These are phyloP conservation scores for Meta bourneti DNA, from an alignment of 2,888 invertebrate genomes.

Conservation along the genomic window DNA sequence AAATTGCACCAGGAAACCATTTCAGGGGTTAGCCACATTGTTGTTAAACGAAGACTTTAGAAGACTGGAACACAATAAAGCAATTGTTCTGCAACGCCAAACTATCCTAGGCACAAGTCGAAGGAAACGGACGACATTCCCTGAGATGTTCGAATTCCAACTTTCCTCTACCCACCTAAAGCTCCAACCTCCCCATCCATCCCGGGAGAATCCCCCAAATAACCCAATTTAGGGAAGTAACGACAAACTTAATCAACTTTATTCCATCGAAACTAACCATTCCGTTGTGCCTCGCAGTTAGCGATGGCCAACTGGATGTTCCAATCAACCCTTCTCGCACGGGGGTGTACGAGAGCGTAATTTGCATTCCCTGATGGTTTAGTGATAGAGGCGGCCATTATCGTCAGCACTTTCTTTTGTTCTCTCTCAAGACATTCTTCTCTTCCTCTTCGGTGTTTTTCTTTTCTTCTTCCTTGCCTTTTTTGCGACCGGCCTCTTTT, in stretches of 20 bases:
- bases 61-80: no score
- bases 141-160: no score
- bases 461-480: not conserved
- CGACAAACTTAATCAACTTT: conserved; percentile 60
- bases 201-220: not conserved
- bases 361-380: conserved; percentile 63
- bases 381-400: conserved; percentile 66
- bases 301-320: conserved; percentile 23
- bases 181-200: not conserved
- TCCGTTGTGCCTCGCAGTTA: conserved; percentile 7
- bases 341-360: conserved; percentile 39
- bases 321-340: conserved; percentile 9
- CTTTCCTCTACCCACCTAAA: not conserved
- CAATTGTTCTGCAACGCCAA: no score
- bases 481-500: conserved; percentile 13
- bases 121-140: no score
- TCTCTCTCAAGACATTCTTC: conserved; percentile 48
- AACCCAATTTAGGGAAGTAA: conserved; percentile 33
- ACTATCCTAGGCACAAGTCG: no score
- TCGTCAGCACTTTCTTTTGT: conserved; percentile 70
- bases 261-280: conserved; percentile 30
- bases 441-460: conserved; percentile 3
- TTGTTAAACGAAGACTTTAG: no score
- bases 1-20: no score
- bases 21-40: no score